phyloP scores from a whole-genome alignment of 2,113 vertebrate genomes.

The Pyrgilauda ruficollis region DNA sequence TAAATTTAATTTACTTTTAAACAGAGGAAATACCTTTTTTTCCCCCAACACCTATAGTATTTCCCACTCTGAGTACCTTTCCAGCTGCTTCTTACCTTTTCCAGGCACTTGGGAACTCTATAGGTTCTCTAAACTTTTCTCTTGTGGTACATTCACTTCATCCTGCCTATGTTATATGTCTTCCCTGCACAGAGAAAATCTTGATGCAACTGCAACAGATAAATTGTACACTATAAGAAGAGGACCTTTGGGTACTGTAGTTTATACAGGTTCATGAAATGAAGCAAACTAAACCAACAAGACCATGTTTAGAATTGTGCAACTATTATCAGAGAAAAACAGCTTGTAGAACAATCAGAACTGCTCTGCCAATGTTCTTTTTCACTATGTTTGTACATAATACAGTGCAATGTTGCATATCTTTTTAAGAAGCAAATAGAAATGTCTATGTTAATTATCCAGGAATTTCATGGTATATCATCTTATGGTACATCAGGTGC shows the following conservation, averaged over 20 bases:
- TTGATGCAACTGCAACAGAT: neutral
- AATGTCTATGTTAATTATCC: neutral
- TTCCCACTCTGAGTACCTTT: neutral
- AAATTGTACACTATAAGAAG: neutral
- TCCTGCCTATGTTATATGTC: neutral
- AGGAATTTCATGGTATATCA: neutral
- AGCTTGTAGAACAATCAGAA: neutral
- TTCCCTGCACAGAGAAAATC: neutral
- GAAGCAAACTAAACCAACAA: neutral
- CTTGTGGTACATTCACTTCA: neutral
- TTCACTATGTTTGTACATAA: neutral
- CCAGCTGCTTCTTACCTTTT: neutral
- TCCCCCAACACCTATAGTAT: neutral
- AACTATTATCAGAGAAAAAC: neutral
- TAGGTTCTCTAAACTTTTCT: neutral
- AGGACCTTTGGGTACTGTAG: neutral
- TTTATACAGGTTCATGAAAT: neutral
- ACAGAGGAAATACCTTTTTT: neutral
- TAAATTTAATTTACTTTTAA: neutral
- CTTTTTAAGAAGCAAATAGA: neutral
- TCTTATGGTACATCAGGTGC: neutral
- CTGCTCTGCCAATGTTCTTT: neutral
- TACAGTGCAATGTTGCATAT: neutral
- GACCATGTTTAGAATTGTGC: neutral
- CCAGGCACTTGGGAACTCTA: neutral